phyloP scores from a whole-genome alignment of 2,113 vertebrate species.

The Oreochromis tanganicae region DNA sequence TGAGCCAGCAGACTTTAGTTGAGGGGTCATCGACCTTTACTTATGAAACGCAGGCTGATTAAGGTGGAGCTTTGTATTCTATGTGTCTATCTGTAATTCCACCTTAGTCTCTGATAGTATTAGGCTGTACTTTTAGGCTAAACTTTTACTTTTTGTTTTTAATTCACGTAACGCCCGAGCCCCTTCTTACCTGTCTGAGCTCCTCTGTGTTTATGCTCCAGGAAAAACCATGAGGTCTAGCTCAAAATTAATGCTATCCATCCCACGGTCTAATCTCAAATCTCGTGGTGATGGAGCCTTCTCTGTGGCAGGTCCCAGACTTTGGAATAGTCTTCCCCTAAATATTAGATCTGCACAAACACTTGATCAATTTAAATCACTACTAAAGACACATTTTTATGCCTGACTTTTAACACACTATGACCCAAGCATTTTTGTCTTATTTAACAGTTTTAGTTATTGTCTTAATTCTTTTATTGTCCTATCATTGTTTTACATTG shows the following conservation, averaged over 20 bases:
- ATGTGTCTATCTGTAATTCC: not conserved
- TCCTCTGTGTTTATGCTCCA: not conserved
- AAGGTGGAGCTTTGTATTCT: not conserved
- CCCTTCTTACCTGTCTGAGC: rapidly evolving
- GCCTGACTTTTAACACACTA: not conserved
- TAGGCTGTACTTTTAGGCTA: not conserved
- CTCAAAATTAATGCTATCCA: not conserved
- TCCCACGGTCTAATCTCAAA: not conserved
- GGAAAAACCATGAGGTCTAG: not conserved
- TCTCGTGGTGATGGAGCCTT: not conserved
- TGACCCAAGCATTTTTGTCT: not conserved
- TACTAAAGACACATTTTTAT: not conserved
- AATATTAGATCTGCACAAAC: not conserved
- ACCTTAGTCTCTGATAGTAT: not conserved
- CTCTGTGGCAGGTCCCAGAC: not conserved
- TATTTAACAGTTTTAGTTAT: not conserved
- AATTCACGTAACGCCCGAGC: rapidly evolving
- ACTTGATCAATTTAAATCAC: not conserved
- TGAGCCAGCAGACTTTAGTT: not conserved
- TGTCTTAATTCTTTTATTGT: not conserved
- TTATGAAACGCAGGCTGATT: not conserved
- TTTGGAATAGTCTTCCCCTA: not conserved
- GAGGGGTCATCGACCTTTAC: rapidly evolving
- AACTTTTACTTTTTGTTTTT: not conserved
- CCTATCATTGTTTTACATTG: not conserved